phyloP scores from a whole-genome alignment of 2,888 invertebrate species.

The Eilema caniola region DNA sequence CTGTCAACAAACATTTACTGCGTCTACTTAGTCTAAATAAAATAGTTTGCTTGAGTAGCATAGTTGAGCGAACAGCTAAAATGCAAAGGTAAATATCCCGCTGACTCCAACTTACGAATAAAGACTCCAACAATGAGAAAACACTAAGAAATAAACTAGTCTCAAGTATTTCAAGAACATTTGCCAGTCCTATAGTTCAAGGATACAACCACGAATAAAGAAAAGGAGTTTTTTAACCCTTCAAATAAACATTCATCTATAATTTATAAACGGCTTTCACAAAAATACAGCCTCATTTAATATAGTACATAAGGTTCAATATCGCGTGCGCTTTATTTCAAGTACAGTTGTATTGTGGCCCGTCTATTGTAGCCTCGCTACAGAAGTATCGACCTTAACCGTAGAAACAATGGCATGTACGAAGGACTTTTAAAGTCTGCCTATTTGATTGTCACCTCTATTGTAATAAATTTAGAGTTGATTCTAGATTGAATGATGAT shows the following conservation, averaged over 20 bases:
- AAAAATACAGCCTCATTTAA: conserved; percentile 52
- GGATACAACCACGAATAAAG: conserved; percentile 35
- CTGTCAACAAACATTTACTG: too few relatives aligned
- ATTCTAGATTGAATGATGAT: conserved; percentile 19
- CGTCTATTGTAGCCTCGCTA: conserved; percentile 41
- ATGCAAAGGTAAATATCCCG: too few relatives aligned
- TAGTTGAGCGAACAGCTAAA: too few relatives aligned
- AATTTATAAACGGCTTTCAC: conserved; percentile 57
- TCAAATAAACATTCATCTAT: conserved; percentile 52
- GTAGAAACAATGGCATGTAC: conserved; percentile 57
- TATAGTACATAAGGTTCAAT: conserved; percentile 51
- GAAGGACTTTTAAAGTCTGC: conserved; percentile 20
- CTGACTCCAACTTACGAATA: too few relatives aligned
- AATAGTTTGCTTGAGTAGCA: too few relatives aligned
- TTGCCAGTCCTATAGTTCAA: conserved; percentile 21
- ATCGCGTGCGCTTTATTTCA: conserved; percentile 50
- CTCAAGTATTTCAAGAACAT: neutral
- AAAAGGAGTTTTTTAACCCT: conserved; percentile 47
- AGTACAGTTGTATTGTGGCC: conserved; percentile 41
- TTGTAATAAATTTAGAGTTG: neutral
- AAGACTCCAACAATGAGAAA: too few relatives aligned
- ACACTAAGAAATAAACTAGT: neutral
- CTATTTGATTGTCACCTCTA: conserved; percentile 30
- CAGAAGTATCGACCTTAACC: conserved; percentile 58
- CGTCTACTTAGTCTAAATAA: too few relatives aligned